Evolutionary conservation across 2,888 invertebrate species (phyloP).

Genomic region (Dicyrtomina minuta): DNA sequence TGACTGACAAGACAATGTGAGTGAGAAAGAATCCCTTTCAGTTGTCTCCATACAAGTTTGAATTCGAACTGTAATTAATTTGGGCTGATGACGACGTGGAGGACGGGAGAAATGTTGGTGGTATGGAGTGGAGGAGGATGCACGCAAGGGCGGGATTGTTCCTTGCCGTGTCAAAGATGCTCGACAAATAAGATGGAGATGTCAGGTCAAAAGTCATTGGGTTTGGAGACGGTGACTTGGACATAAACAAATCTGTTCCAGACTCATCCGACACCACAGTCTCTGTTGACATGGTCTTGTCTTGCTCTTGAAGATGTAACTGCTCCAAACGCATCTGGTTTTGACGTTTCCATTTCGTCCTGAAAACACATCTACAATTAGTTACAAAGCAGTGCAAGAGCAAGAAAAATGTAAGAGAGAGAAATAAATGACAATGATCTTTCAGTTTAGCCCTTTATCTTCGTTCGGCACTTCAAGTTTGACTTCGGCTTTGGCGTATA

Average conservation of each 20-base stretch:
- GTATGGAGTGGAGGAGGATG: conserved; percentile 42
- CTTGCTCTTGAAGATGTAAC: conserved; percentile 70
- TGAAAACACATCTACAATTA: conserved; percentile 46
- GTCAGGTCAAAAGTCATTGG: conserved; percentile 33
- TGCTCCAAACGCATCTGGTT: conserved; percentile 84
- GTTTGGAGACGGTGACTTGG: conserved; percentile 24
- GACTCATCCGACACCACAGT: conserved; percentile 28
- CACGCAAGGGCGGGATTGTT: conserved; percentile 47
- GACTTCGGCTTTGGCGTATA: too few species aligned
- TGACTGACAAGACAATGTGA: neutral
- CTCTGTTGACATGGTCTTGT: conserved; percentile 12
- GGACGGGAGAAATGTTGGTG: conserved; percentile 21
- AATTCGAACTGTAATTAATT: conserved; percentile 8
- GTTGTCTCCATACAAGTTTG: conserved; percentile 11
- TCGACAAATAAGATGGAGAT: conserved; percentile 43
- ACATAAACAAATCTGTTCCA: conserved; percentile 29
- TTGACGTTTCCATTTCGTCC: conserved; percentile 61
- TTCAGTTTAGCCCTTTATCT: neutral
- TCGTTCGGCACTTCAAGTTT: neutral
- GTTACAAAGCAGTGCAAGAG: neutral
- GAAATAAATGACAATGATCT: neutral
- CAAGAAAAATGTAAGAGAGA: too few species aligned
- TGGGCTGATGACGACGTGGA: neutral
- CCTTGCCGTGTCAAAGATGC: conserved; percentile 43
- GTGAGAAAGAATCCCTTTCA: neutral